A percentile compares a stretch with the other conserved stretches of the same genome.
phyloP scores from a whole-genome alignment of 1,140 invertebrate species.

The Harpegnathos saltator region DNA sequence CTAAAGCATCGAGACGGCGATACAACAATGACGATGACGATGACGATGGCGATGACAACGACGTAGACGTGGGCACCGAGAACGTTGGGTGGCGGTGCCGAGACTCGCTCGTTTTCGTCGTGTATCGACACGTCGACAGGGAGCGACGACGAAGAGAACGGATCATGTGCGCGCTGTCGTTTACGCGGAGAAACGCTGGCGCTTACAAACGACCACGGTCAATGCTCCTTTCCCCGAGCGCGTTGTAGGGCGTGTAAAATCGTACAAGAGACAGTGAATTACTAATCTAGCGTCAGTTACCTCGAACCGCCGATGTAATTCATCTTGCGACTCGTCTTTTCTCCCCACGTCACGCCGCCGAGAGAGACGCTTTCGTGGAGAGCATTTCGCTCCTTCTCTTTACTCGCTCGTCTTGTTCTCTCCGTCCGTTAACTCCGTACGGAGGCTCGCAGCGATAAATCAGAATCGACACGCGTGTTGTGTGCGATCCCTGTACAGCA shows the following conservation, averaged over 20 bases:
- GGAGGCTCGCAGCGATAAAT: too few relatives aligned
- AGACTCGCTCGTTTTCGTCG: background rate
- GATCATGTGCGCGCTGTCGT: background rate
- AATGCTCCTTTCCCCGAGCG: background rate
- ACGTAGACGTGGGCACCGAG: background rate
- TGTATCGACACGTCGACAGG: background rate
- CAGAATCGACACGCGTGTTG: too few relatives aligned
- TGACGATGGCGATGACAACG: background rate
- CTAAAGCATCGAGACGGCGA: constrained; percentile 48
- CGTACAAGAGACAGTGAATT: background rate
- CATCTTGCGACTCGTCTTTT: background rate
- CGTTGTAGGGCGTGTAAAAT: background rate
- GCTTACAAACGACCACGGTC: background rate
- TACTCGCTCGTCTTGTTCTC: too few relatives aligned
- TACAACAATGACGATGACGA: too few relatives aligned
- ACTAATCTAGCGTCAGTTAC: background rate
- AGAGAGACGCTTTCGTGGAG: background rate
- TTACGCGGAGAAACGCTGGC: background rate
- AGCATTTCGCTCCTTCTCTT: background rate
- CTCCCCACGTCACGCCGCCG: background rate
- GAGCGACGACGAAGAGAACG: background rate
- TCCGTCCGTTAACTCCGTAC: too few relatives aligned
- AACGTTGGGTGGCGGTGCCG: background rate
- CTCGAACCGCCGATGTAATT: background rate
- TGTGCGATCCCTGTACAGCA: too few relatives aligned